Percentiles rank a stretch among this genome's conserved stretches.
Evolutionary conservation across 1,140 invertebrate genomes (phyloP).

Genomic region (Diplogasteroides magnus): DNA sequence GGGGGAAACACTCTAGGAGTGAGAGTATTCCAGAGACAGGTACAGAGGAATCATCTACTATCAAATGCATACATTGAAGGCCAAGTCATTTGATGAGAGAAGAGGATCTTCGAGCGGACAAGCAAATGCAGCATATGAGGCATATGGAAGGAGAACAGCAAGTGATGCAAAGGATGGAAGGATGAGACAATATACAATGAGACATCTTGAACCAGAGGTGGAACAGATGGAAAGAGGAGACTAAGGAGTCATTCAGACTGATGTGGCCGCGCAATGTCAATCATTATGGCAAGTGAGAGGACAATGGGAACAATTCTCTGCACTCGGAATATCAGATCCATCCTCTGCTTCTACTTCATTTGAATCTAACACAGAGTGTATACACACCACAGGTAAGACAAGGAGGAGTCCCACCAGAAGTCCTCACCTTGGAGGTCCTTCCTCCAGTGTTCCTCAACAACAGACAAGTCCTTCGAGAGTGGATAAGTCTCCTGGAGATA

Average conservation of each 20-base stretch:
- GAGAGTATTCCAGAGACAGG: slow-evolving; percentile 1
- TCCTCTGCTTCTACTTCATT: slow-evolving; percentile 25
- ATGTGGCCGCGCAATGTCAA: slow-evolving; percentile 18
- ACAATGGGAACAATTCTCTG: slow-evolving; percentile 21
- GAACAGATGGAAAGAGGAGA: background rate
- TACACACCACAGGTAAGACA: no score
- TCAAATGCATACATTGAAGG: background rate
- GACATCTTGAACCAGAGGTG: background rate
- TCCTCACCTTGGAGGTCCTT: no score
- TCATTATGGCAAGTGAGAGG: slow-evolving; percentile 18
- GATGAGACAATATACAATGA: background rate
- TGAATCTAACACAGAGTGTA: slow-evolving; percentile 20
- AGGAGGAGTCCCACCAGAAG: no score
- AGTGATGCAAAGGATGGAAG: background rate
- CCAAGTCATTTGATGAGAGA: background rate
- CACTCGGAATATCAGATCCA: slow-evolving; percentile 24
- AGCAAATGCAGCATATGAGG: no score
- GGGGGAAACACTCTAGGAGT: no score
- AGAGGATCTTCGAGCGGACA: no score
- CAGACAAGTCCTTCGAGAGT: slow-evolving; percentile 8
- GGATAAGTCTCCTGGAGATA: background rate
- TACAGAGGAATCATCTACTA: background rate
- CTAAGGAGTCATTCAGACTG: background rate
- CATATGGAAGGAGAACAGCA: background rate
- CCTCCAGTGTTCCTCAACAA: no score